Evolutionary conservation across 2,797 vertebrate genomes (phyloP).

Genomic region (Buceros bicornis): DNA sequence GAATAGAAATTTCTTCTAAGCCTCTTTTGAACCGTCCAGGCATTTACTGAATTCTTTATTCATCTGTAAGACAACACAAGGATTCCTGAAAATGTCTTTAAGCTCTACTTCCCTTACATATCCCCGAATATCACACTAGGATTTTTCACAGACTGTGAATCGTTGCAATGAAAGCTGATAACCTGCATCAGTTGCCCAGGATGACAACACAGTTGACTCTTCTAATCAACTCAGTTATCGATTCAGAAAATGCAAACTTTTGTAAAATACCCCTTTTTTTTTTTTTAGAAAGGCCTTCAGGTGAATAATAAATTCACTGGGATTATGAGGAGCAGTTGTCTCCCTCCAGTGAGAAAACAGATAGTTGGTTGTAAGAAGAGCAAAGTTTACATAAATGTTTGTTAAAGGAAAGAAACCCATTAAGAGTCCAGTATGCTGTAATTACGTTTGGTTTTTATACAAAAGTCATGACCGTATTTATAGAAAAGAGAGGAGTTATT

Average conservation of each 20-base stretch:
- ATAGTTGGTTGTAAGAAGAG: not conserved
- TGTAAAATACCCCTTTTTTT: not conserved
- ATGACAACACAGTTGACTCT: not conserved
- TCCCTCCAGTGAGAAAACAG: slow-evolving; percentile 2
- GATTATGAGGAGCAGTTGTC: not conserved
- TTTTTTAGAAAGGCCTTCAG: not conserved
- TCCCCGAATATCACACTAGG: not conserved
- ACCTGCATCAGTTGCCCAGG: not conserved
- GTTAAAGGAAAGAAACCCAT: not conserved
- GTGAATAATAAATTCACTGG: not conserved
- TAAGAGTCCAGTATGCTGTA: not conserved
- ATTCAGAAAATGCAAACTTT: not conserved
- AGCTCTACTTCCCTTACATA: not conserved
- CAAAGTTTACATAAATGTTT: slow-evolving; percentile 9
- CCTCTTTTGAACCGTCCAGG: not conserved
- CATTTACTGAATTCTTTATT: not conserved
- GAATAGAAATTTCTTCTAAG: not conserved
- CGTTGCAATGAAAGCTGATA: not conserved
- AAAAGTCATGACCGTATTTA: slow-evolving; percentile 22
- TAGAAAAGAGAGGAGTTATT: not conserved
- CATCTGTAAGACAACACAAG: not conserved
- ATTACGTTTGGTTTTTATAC: not conserved
- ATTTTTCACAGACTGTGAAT: not conserved
- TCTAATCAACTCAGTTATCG: not conserved
- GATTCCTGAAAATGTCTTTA: not conserved